Base-by-base conservation (phyloP, 2,113 vertebrate species). In the Rallus limicola region DNA sequence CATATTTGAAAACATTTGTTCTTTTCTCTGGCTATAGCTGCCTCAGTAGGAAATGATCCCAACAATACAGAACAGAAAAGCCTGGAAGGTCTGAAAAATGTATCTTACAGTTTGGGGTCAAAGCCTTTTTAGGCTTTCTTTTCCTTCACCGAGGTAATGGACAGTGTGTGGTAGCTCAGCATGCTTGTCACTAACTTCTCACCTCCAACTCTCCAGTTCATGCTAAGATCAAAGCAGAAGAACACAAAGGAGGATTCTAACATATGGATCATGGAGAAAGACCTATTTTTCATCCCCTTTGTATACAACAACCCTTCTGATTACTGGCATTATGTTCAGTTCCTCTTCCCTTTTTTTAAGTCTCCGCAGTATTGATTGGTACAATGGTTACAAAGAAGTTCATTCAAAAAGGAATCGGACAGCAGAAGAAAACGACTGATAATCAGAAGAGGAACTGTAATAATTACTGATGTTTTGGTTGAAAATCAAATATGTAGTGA, bases 101-200 rank as follows among this genome's bases (percentile, higher is more conserved):
- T 31, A 36, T 69, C 59, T 82, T 75, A 65, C 23, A 18, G 50
- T 68, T 78, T 52, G 25, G 29, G 90, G 82, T 90, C 91, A 92
- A 83, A 86, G 20, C 31, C 50, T 69, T 90, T 84, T 84, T 70
- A 50, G 77, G 28, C 33, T 90, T 89, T 82, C 36, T 86, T 91
- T 88, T 79, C 64, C 77, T 77, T 70, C 87, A 62, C 2, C 0
- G 0, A 86, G 65, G 75, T 55, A 71, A 77, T 17, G 78, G 87
- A 53, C 81, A 82, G 74, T 40, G 64, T 79, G 84, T 58, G 74
- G 89, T n/a, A 82, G 70, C 93, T 86, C 95, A 86, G 92, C 86
- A 84, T 36, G 83, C 15, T 60, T 82, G 52, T 71, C 83, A 68
- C 86, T 78, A 82, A 75, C 83, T 87, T 69, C 78, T 95, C 81